A percentile compares a stretch with the other conserved stretches of the same genome.
These are phyloP conservation scores for Seladonia tumulorum DNA, from an alignment of 2,888 invertebrate genomes.

Conservation along the genomic window DNA sequence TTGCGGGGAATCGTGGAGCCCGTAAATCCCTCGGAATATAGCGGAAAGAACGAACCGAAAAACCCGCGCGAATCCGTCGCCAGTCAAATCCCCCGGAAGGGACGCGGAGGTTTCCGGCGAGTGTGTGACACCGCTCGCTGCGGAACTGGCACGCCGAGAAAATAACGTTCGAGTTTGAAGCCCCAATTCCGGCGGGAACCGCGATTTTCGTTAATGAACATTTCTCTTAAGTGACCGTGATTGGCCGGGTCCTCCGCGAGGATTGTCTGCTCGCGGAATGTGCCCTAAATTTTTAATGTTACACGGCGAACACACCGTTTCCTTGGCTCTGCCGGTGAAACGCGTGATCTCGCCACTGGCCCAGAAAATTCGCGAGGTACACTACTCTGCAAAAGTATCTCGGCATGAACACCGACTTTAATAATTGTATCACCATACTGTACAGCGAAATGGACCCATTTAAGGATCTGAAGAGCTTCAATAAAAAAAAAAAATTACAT, in stretches of 20 bases:
- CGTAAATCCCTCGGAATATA: conserved; percentile 19
- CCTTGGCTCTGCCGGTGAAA: not conserved
- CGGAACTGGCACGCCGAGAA: not conserved
- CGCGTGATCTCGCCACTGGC: not conserved
- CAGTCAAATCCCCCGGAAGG: not conserved
- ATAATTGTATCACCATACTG: no score
- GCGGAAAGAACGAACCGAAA: conserved; percentile 22
- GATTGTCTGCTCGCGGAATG: not conserved
- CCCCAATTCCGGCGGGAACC: not conserved
- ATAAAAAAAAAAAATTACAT: no score
- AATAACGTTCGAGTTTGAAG: not conserved
- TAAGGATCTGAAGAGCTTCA: no score
- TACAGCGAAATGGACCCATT: no score
- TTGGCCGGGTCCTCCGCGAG: not conserved
- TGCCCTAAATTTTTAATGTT: not conserved
- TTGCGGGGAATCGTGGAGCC: conserved; percentile 20
- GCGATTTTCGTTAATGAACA: conserved; percentile 1
- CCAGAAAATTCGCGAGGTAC: not conserved
- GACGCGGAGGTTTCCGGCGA: not conserved
- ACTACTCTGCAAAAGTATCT: not conserved
- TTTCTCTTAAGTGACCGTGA: conserved; percentile 8
- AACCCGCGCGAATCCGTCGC: conserved; percentile 24
- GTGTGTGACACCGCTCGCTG: not conserved
- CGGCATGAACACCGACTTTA: no score
- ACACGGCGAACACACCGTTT: not conserved